Conservation (phyloP, 2,888 invertebrate genomes). For the Epsilonema sp. region DNA sequence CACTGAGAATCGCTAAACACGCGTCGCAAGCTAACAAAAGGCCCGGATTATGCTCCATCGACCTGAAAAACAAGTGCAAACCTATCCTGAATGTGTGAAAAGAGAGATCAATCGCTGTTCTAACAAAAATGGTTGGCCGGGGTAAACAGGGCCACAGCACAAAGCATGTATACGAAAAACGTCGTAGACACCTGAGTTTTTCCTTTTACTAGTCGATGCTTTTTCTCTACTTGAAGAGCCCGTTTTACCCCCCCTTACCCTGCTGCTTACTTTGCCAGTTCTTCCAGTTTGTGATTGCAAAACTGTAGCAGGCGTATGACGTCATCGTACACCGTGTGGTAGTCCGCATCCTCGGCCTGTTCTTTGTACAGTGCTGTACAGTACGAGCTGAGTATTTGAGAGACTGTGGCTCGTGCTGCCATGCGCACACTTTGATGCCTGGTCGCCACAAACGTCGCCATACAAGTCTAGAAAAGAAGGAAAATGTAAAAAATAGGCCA, state of each 20-base stretch:
- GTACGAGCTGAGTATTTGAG: constrained; percentile 65
- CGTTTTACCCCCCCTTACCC: too few species aligned
- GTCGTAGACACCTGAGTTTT: too few species aligned
- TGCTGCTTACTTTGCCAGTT: constrained; percentile 41
- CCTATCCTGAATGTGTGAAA: too few species aligned
- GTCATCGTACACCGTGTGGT: constrained; percentile 41
- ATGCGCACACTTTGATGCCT: constrained; percentile 43
- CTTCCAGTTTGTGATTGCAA: constrained; percentile 60
- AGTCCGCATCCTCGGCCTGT: constrained; percentile 31
- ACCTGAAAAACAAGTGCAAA: constrained; percentile 55
- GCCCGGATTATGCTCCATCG: constrained; percentile 9
- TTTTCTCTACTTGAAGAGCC: too few species aligned
- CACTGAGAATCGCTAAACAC: constrained; percentile 14
- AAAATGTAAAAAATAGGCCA: too few species aligned
- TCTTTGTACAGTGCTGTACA: constrained; percentile 47
- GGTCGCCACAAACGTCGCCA: constrained; percentile 7
- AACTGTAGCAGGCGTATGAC: constrained; percentile 42
- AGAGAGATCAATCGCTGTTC: too few species aligned
- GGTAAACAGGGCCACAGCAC: too few species aligned
- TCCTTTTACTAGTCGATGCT: too few species aligned
- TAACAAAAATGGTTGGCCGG: too few species aligned
- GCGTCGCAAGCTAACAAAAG: constrained; percentile 11
- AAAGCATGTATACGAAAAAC: too few species aligned
- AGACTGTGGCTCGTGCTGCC: constrained; percentile 69
- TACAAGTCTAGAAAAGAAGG: constrained; percentile 7